Evolutionary conservation across 2,888 invertebrate species (phyloP), one percentile per base, ranked within the genome.

Genomic region (Catocala sponsa): DNA sequence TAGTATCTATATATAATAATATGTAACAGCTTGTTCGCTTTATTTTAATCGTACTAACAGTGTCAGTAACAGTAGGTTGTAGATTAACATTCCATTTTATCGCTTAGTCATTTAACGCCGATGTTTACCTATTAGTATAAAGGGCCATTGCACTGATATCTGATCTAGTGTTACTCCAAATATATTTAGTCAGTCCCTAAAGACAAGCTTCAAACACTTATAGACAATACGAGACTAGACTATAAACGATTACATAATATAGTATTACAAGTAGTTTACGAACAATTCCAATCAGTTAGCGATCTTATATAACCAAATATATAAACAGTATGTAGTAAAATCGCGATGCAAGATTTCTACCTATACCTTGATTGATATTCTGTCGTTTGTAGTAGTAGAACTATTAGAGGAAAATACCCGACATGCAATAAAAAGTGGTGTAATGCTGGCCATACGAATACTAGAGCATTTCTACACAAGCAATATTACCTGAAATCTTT

Each of bases 71-170:
- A 63, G 80, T 89, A 90, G 89, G 87, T 89, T 89, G 89, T 91
- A 89, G 88, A 74, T 81, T 86, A 86, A 91, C 91, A 91, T 91
- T 91, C 91, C 91, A 91, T 77, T 75, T 66, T 63, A 66, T 74
- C 67, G 79, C 78, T 76, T 78, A 76, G 74, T 76, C 70, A 71
- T 80, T 65, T 59, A 72, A 71, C 55, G 75, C 68, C 63, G 64
- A 55, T 68, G 50, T 72, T 64, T 72, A 76, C 64, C 55, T 66
- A 65, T 67, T 73, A 77, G 77, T 63, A 12, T 69, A 68, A 67
- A 54, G 59, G 41, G 70, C 66, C 62, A 75, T 69, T 52, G 75
- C 75, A 75, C 75, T 70, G 77, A 73, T 75, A 65, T 55, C 61
- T 52, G 68, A 68, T 66, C 61, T 73, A 75, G 67, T 57, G 55